phyloP scores from a whole-genome alignment of 2,888 invertebrate genomes.

The Epinotia brunnichana region DNA sequence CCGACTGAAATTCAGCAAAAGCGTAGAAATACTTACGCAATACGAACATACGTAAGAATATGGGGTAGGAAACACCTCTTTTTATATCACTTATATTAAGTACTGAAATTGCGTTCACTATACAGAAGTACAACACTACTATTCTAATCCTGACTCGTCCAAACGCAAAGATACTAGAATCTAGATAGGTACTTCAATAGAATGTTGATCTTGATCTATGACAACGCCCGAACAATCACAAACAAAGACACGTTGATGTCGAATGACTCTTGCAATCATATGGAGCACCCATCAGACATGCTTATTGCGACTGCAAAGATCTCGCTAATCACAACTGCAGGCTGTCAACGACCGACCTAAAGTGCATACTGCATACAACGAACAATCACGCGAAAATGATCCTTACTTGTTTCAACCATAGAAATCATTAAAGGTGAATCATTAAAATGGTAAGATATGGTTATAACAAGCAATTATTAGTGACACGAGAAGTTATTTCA shows the following conservation, averaged over 20 bases:
- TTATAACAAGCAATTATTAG: conserved; percentile 63
- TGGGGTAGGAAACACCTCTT: neutral
- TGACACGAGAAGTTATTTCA: conserved; percentile 64
- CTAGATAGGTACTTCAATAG: neutral
- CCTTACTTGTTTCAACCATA: conserved; percentile 47
- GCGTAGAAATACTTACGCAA: too few relatives aligned
- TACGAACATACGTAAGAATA: neutral
- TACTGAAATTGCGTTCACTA: neutral
- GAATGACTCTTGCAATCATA: conserved; percentile 38
- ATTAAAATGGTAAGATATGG: conserved; percentile 46
- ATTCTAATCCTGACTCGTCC: neutral
- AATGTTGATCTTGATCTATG: conserved; percentile 37
- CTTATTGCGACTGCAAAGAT: conserved; percentile 43
- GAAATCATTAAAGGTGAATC: conserved; percentile 39
- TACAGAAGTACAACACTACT: neutral
- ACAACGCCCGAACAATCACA: conserved; percentile 34
- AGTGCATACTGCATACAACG: conserved; percentile 43
- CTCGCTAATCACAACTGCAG: conserved; percentile 69
- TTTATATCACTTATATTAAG: neutral
- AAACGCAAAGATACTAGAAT: neutral
- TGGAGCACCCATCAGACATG: conserved; percentile 40
- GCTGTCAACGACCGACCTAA: conserved; percentile 71
- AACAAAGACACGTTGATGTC: conserved; percentile 37
- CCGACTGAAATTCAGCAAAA: too few relatives aligned
- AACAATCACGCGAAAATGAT: conserved; percentile 46